Base-by-base conservation (phyloP, 2,888 invertebrate species). In the Anoncus sp. region DNA sequence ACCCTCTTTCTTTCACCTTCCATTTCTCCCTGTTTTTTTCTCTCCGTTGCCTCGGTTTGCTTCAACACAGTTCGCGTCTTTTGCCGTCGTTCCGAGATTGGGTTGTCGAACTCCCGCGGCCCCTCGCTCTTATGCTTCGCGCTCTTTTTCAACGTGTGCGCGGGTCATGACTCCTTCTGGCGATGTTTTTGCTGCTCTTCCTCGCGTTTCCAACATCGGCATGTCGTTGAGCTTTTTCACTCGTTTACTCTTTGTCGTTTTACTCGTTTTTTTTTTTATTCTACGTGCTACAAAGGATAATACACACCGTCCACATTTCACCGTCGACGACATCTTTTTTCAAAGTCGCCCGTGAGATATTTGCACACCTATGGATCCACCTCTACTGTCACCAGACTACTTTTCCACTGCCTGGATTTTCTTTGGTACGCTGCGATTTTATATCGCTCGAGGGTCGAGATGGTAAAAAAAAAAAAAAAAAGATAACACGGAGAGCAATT, bases 301-400 rank as follows among this genome's bases (percentile, higher is more conserved):
- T 73, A 53, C 35, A 55, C 55, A 55, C 63, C 66, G 55, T 31
- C 62, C 49, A 67, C 67, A 51, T 60, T 60, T 70, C 31, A 40
- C 24, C 66, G 38, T 59, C 43, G 63, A 49, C 75, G 73, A 69
- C 43, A 49, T 35, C 20, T 55, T 73, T 67, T 67, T 45, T 67
- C 71, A 77, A 62, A 72, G 62, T 73, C 57, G 16, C 67, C 72
- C 72, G 71, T 67, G 57, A 77, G 67, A 67, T 73, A 73, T 77
- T 72, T 77, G 72, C 72, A 22, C 62, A 72, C 53, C 40, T 47
- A 59, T 27, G 59, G 22, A 65, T 51, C 45, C 57, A 22, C 10
- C 62, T 31, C 35, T 12, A 10, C 3, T 38, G 38, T 38, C 49
- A 51, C 10, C 20, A 22, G 22, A 18, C 53, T 43, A 66, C 18